Evolutionary conservation across 23 tunicate genomes (phyloP).

Genomic region (Halocynthia aurantium): DNA sequence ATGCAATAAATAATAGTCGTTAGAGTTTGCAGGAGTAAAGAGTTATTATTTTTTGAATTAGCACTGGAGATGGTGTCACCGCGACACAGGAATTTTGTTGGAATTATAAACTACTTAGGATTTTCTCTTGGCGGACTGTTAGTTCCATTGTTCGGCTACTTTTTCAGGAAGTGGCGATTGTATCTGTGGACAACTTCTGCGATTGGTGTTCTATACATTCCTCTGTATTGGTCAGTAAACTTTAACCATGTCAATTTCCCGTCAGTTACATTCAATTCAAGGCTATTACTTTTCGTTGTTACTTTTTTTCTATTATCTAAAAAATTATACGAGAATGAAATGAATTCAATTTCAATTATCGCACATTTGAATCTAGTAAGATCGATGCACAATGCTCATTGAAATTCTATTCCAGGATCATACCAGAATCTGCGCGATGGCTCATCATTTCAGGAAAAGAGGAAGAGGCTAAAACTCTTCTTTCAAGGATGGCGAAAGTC

Average conservation of each 20-base stretch:
- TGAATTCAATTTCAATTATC: too few species aligned
- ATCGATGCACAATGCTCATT: too few species aligned
- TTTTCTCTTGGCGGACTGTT: not conserved
- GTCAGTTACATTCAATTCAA: too few species aligned
- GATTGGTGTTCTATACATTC: not conserved
- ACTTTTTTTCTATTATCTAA: too few species aligned
- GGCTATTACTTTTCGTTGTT: too few species aligned
- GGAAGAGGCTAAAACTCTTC: constrained; percentile 1
- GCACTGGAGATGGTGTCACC: constrained; percentile 1
- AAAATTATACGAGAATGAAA: too few species aligned
- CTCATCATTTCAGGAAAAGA: constrained; percentile 2
- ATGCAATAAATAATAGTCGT: too few species aligned
- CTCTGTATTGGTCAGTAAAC: too few species aligned
- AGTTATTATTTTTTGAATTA: too few species aligned
- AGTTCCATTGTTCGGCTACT: not conserved
- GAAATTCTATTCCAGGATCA: not conserved
- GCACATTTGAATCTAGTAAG: too few species aligned
- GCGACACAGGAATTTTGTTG: not conserved
- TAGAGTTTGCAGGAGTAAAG: too few species aligned
- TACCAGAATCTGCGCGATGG: constrained; percentile 27
- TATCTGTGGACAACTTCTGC: not conserved
- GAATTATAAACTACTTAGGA: not conserved
- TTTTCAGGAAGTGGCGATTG: constrained; percentile 1
- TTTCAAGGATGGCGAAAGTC: not conserved
- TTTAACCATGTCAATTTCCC: too few species aligned